phyloP scores from a whole-genome alignment of 2,888 invertebrate genomes.

The Trachelus stipa region DNA sequence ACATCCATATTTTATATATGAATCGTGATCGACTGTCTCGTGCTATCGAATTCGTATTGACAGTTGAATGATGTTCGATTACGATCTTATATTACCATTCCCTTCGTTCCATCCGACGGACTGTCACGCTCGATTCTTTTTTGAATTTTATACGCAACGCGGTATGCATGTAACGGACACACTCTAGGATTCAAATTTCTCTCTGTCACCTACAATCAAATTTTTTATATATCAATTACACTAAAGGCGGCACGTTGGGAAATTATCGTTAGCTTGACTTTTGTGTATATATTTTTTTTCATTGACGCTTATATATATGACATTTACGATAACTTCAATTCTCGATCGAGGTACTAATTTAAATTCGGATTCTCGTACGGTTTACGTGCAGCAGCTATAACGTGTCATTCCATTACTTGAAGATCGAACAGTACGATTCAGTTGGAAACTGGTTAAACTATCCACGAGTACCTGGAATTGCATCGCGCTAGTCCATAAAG shows the following conservation, averaged over 20 bases:
- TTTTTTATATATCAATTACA: slow-evolving; percentile 33
- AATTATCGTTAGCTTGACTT: not conserved
- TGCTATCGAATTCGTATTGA: not conserved
- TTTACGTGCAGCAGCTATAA: not conserved
- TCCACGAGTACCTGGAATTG: not conserved
- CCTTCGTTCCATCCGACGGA: not conserved
- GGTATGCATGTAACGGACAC: slow-evolving; percentile 60
- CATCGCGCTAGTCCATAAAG: not conserved
- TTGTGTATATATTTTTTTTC: not conserved
- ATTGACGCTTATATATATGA: not conserved
- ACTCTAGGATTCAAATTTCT: slow-evolving; percentile 63
- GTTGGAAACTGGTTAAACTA: not conserved
- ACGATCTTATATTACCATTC: not conserved
- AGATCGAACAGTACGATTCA: not conserved
- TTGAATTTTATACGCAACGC: slow-evolving; percentile 24
- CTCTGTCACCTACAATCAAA: slow-evolving; percentile 51
- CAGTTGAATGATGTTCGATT: not conserved
- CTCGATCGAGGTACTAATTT: not conserved
- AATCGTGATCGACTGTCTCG: not conserved
- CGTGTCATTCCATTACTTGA: not conserved
- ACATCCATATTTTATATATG: not conserved
- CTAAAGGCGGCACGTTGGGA: not conserved
- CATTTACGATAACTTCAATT: not conserved
- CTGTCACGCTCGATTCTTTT: not conserved
- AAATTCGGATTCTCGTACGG: not conserved